Base-by-base conservation (phyloP, 2,113 vertebrate genomes). In the Tichodroma muraria region DNA sequence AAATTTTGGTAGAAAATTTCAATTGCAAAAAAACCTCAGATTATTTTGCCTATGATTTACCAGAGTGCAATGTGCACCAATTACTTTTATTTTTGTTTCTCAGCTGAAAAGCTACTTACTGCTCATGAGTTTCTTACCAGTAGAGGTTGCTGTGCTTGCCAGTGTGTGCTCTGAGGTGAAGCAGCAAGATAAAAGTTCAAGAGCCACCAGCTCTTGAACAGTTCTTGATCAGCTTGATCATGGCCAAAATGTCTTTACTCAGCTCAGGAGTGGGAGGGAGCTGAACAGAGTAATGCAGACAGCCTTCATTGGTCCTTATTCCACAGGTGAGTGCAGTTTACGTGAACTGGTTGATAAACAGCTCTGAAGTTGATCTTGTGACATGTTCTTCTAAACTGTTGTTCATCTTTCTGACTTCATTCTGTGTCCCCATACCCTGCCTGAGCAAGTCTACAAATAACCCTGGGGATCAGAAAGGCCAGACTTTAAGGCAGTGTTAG, bases 1-100 rank as follows among this genome's bases (percentile, higher is more conserved):
- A 73, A 78, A 38, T 81, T 35, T 40, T 81, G 60, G 2, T 66
- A 75, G 56, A 79, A 81, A 82, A 65, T 25, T 38, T 79, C 28
- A 40, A 1, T 78, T 6, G 6, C 21, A 37, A 68, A 49, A 68
- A 64, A 0, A 45, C 0, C 15, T 8, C 27, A 49, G 33, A 37
- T 53, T 66, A 68, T 91, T 92, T 78, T 91, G n/a, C 65, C 65
- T 87, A 1, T 89, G 54, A 59, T 31, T 81, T 75, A 56, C 37
- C n/a, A 31, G 42, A 73, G 70, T 60, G 27, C 19, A 31, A 12
- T 84, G 49, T 69, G 70, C 15, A 53, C 56, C 1, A 4, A 49
- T 3, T 59, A 59, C 27, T 87, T 83, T 16, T 63, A 42, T 8
- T 78, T 89, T 66, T 50, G 6, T 70, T 92, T 84, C 56, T 93